A percentile compares a stretch with the other conserved stretches of the same genome.
These are phyloP conservation scores for Salvelinus alpinus DNA, from an alignment of 2,113 vertebrate genomes.

Conservation along the genomic window DNA sequence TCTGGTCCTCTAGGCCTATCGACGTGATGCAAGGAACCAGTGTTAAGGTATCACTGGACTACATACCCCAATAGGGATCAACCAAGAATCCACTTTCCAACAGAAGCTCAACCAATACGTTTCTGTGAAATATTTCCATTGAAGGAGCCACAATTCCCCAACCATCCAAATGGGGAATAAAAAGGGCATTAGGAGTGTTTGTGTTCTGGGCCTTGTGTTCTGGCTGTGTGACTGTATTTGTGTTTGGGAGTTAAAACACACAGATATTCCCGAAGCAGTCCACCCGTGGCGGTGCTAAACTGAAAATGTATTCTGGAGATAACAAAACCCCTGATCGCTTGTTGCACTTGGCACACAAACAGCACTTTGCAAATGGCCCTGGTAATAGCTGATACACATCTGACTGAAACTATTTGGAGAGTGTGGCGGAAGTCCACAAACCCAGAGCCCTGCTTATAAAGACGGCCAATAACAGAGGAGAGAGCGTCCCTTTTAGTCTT, in stretches of 20 bases:
- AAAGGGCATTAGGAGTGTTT: not conserved
- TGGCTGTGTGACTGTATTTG: not conserved
- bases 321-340: conserved; percentile 5
- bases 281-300: not conserved
- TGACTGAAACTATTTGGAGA: conserved; percentile 11
- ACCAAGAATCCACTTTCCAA: not conserved
- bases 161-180: not conserved
- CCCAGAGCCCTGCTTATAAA: conserved; percentile 35
- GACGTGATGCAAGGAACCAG: too few species aligned
- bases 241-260: conserved; percentile 2
- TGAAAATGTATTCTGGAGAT: conserved; percentile 1
- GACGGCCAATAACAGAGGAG: not conserved
- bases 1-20: too few species aligned
- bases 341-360: conserved; percentile 21
- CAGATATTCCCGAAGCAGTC: not conserved
- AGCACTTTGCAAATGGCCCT: conserved; percentile 17
- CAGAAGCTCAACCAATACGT: not conserved
- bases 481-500: conserved; percentile 2
- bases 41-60: too few species aligned
- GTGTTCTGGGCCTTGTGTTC: not conserved
- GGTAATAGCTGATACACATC: conserved; percentile 35
- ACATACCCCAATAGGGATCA: too few species aligned
- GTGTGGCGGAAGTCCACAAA: conserved; percentile 4
- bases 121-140: not conserved
- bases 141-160: not conserved